Evolutionary conservation across 2,113 vertebrate genomes (phyloP), one percentile per base, ranked within the genome.

Genomic region (Hystrix brachyura): DNA sequence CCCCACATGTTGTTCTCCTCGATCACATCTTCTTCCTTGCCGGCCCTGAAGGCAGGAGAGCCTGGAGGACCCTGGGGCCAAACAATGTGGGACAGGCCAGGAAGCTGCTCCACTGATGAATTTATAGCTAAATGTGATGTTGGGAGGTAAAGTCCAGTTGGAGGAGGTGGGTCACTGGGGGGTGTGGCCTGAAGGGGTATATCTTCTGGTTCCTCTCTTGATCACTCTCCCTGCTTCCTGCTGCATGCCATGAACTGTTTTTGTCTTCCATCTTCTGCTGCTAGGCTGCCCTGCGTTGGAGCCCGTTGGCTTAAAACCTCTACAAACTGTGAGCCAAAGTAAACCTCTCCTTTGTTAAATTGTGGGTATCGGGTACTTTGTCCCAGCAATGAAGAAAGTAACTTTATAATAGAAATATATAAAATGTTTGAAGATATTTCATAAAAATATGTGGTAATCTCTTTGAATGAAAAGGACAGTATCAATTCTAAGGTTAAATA

Each of bases 341-440:
- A 51, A 78, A 17, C 25, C 14, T 78, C 14, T 78, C 46, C 74
- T 78, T 78, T 78, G 25, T 78, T 51, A 78, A 51, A 29, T 78
- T 51, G 46, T 29, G 71, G 21, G 38, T 46, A 74, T 46, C 71
- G 48, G 12, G 23, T 76, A 76, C 43, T 74, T 46, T 76, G 43
- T 76, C 72, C 5, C 13, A 76, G 25, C 12, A 76, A 76, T 48
- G 72, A 76, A 76, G 72, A 76, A 76, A 76, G 43, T 14, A 38
- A n/a, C 67, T 38, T 57, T 17, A 59, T 59, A 92, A 94, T 67
- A 53, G 18, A 14, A 92, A n/a, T 87, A 67, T 32, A 59, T 72
- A 67, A 94, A 79, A 78, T 57, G 80, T 80, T 32, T 79, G 53
- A 91, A 96, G 93, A 86, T 60, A 89, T 1, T 69, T 94, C 10